These are phyloP conservation scores for Hyaena hyaena DNA, from an alignment of 2,113 vertebrate genomes.

Conservation along the genomic window DNA sequence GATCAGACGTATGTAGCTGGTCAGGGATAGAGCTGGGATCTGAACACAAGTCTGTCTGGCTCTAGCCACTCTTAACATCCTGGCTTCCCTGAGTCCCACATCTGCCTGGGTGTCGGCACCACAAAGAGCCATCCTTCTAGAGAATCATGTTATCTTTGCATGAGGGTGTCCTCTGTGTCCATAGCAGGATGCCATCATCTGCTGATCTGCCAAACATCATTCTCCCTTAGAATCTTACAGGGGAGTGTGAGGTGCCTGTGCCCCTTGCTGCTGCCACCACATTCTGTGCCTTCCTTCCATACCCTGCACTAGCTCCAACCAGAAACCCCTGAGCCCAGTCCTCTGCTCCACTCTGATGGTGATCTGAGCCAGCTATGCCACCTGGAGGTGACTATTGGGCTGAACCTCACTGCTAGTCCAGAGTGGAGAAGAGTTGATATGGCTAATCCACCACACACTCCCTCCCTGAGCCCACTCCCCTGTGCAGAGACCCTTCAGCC, in stretches of 20 bases:
- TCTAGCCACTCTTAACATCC: background rate
- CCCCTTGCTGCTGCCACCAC: background rate
- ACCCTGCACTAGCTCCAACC: background rate
- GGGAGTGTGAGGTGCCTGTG: background rate
- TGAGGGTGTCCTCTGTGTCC: background rate
- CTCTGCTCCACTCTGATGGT: background rate
- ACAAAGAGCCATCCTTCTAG: background rate
- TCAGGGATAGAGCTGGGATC: background rate
- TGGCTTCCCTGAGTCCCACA: background rate
- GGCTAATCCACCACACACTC: background rate
- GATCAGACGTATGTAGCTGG: too few species aligned
- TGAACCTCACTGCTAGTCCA: background rate
- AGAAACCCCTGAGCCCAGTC: background rate
- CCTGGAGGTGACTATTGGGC: background rate
- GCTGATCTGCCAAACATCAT: background rate
- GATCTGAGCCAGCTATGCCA: background rate
- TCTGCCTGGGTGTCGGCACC: background rate
- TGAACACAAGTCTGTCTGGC: background rate
- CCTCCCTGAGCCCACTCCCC: background rate
- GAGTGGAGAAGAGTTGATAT: background rate
- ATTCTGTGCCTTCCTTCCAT: background rate
- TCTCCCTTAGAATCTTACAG: background rate
- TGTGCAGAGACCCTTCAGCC: background rate
- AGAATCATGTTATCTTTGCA: background rate
- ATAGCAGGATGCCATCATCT: accelerated